A percentile compares a stretch with the other conserved stretches of the same genome.
Evolutionary conservation across 2,888 invertebrate species (phyloP).

Genomic region (Apotomis capreana): DNA sequence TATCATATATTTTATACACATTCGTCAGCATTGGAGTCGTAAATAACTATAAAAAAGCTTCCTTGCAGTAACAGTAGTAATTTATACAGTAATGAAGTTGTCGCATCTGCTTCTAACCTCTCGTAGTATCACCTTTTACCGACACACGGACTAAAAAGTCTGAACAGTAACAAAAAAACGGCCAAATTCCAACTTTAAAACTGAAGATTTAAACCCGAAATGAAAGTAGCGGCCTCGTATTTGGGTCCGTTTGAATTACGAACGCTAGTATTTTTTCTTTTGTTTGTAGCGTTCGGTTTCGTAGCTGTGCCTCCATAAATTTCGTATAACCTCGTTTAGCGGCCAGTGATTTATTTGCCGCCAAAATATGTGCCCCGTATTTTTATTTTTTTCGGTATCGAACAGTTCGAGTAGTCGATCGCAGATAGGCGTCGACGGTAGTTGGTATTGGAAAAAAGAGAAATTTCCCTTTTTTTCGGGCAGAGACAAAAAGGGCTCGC

Average conservation of each 20-base stretch:
- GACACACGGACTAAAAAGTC: slow-evolving; percentile 34
- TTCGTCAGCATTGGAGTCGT: slow-evolving; percentile 57
- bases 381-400: slow-evolving; percentile 70
- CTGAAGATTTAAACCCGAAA: slow-evolving; percentile 11
- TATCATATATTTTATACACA: slow-evolving; percentile 32
- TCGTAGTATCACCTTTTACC: slow-evolving; percentile 61
- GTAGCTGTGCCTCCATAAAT: slow-evolving; percentile 77
- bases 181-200: slow-evolving; percentile 20
- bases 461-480: slow-evolving; percentile 62
- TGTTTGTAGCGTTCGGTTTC: slow-evolving; percentile 62
- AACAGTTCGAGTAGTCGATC: slow-evolving; percentile 80
- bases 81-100: slow-evolving; percentile 77
- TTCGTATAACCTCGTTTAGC: slow-evolving; percentile 75
- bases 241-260: slow-evolving; percentile 53
- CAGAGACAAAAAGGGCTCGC: slow-evolving; percentile 67
- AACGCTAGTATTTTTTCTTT: slow-evolving; percentile 65
- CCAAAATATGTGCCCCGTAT: slow-evolving; percentile 79
- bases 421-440: slow-evolving; percentile 79
- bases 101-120: slow-evolving; percentile 75
- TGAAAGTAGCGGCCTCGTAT: slow-evolving; percentile 14
- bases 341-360: slow-evolving; percentile 80
- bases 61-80: slow-evolving; percentile 80
- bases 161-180: slow-evolving; percentile 34
- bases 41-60: slow-evolving; percentile 78
- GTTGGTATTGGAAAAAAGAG: slow-evolving; percentile 68